Conservation (phyloP, 2,113 vertebrate genomes). For the Pteropus alecto region DNA sequence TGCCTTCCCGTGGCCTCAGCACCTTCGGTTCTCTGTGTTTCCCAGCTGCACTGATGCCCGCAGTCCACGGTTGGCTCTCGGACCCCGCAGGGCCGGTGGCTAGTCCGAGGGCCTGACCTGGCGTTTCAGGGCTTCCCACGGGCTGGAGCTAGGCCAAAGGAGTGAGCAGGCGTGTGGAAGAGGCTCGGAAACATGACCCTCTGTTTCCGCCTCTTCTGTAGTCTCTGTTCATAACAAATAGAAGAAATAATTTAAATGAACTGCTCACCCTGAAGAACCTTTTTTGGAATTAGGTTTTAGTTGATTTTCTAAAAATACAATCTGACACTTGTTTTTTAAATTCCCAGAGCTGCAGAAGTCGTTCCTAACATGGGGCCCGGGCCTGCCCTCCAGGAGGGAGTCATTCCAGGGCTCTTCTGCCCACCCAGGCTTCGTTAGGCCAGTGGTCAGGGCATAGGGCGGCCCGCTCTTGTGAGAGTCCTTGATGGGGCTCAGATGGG, state of each 20-base stretch:
- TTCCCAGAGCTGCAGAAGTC: conserved; percentile 42
- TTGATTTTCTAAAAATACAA: neutral
- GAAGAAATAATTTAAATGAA: conserved; percentile 52
- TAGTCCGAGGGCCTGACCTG: neutral
- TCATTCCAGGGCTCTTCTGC: conserved; percentile 19
- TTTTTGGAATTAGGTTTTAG: conserved; percentile 59
- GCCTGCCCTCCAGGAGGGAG: conserved; percentile 66
- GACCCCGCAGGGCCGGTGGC: neutral
- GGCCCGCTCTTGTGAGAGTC: neutral
- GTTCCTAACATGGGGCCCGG: conserved; percentile 58
- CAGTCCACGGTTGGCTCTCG: neutral
- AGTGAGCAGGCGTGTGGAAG: neutral
- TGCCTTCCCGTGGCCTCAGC: neutral
- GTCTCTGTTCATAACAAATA: conserved; percentile 43
- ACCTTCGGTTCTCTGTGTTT: neutral
- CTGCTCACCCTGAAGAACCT: neutral
- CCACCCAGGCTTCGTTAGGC: neutral
- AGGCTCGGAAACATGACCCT: neutral
- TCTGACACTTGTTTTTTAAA: conserved; percentile 11
- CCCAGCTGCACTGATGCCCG: fast-evolving
- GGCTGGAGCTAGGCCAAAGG: neutral
- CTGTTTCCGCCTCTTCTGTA: neutral
- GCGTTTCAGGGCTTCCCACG: neutral
- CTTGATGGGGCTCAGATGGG: neutral
- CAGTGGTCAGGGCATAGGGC: neutral